Base-by-base conservation (phyloP, 2,797 vertebrate species). In the Sphenopsis melanotis region DNA sequence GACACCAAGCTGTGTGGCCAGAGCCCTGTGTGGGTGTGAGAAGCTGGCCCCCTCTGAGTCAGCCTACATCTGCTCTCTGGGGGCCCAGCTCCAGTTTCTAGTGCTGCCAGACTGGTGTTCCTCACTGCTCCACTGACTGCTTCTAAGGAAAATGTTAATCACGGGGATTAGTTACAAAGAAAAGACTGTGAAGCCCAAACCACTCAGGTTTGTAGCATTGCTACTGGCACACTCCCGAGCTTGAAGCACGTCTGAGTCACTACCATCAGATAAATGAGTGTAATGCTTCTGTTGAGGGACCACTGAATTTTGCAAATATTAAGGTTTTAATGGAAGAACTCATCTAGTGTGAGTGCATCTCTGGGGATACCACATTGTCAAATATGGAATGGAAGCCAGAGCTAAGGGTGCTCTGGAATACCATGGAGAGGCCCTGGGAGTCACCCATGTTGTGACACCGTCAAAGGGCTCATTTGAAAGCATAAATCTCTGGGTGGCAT, bases 91-190 rank as follows among this genome's bases (percentile, higher is more conserved):
- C 36, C 66, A 60, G 27, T 74, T 88, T 88, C 63, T 32, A 72
- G 22, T 0, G 4, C 74, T 88, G 74, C 50, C 68, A 74, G 63
- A 19, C 64, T 79, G 22, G 18, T 59, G 49, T 9, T 11, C 64
- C 80, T 87, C 10, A 4, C 83, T 61, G 59, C 36, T 80, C 15
- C 42, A 6, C 56, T 47, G 41, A 69, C 19, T 2, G 2, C 74
- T 89, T 66, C 61, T 53, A 55, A 78, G 85, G 85, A 88, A 93
- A 89, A 94, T 64, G 44, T 80, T 90, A 64, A 87, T 95, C 83
- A 76, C 2, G 1, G 13, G 17, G 65, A 72, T 90, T 81, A 84
- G 49, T 94, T 91, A 82, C 85, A 93, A 82, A 84, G 82, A 91
- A 86, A 93, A 94, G 64, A n/a, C 47, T 71, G 6, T 39, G 34